phyloP scores from a whole-genome alignment of 2,113 vertebrate species.

The Tachuris rubrigastra region DNA sequence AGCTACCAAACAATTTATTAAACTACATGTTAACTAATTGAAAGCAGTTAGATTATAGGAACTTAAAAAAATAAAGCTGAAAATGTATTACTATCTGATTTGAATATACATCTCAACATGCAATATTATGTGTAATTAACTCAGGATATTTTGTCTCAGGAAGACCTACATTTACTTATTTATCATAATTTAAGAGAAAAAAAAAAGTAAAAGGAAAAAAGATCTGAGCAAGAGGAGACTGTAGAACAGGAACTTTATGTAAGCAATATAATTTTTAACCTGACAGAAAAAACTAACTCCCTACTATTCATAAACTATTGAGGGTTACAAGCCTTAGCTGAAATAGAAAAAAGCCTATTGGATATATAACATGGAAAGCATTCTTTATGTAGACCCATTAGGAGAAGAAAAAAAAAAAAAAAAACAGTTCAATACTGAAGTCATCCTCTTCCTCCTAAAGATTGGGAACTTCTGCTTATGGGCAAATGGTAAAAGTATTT shows the following conservation, averaged over 20 bases:
- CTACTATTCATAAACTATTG: background rate
- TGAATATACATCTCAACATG: background rate
- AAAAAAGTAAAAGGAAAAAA: background rate
- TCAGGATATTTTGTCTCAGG: background rate
- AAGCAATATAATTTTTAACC: background rate
- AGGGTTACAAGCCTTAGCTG: fast-evolving
- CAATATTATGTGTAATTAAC: background rate
- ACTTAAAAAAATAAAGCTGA: background rate
- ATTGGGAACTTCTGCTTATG: background rate
- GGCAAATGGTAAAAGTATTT: background rate
- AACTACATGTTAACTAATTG: background rate
- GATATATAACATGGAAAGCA: background rate
- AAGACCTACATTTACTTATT: background rate
- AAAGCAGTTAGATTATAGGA: background rate
- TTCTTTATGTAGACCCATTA: background rate
- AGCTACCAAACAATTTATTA: background rate
- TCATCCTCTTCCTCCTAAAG: background rate
- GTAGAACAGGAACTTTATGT: background rate
- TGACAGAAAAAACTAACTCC: background rate
- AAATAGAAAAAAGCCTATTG: background rate
- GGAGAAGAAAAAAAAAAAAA: background rate
- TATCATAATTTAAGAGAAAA: background rate
- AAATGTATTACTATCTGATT: background rate
- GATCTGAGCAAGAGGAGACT: background rate
- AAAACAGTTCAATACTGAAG: background rate